Percentiles rank a stretch among this genome's conserved stretches.
Conservation (phyloP, 2,888 invertebrate genomes). For the Phyllotreta cruciferae region DNA sequence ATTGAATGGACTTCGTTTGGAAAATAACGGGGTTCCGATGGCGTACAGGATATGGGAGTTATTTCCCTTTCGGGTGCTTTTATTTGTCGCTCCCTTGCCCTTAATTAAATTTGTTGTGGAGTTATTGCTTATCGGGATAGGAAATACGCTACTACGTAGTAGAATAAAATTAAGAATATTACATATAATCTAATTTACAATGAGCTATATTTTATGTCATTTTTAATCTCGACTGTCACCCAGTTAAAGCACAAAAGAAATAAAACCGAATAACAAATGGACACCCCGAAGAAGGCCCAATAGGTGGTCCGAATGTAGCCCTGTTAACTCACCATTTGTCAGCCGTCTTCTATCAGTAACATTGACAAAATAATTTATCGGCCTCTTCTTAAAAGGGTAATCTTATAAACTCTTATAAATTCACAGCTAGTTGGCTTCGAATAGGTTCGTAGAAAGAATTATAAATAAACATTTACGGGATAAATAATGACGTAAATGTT, state of each 20-base stretch:
- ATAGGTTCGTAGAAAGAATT: slow-evolving; percentile 7
- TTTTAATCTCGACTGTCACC: slow-evolving; percentile 4
- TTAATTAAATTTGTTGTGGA: no score
- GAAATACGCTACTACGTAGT: no score
- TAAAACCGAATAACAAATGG: slow-evolving; percentile 4
- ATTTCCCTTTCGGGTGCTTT: no score
- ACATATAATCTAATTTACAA: no score
- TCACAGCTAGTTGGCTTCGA: slow-evolving; percentile 5
- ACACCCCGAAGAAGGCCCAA: not conserved
- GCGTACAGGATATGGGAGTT: no score
- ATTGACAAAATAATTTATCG: slow-evolving; percentile 12
- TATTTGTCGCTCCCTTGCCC: no score
- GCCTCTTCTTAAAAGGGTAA: slow-evolving; percentile 5
- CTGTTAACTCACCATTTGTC: slow-evolving; percentile 3
- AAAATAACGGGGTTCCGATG: not conserved
- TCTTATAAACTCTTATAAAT: not conserved
- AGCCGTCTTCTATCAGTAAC: slow-evolving; percentile 4
- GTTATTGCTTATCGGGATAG: no score
- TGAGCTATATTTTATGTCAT: not conserved
- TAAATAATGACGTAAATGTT: slow-evolving; percentile 17
- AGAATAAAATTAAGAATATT: no score
- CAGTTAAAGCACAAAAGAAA: not conserved
- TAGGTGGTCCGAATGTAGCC: slow-evolving; percentile 2
- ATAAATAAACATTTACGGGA: slow-evolving; percentile 3
- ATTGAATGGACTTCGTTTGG: slow-evolving; percentile 29